phyloP scores from a whole-genome alignment of 2,888 invertebrate genomes.

The Abrostola triplasia region DNA sequence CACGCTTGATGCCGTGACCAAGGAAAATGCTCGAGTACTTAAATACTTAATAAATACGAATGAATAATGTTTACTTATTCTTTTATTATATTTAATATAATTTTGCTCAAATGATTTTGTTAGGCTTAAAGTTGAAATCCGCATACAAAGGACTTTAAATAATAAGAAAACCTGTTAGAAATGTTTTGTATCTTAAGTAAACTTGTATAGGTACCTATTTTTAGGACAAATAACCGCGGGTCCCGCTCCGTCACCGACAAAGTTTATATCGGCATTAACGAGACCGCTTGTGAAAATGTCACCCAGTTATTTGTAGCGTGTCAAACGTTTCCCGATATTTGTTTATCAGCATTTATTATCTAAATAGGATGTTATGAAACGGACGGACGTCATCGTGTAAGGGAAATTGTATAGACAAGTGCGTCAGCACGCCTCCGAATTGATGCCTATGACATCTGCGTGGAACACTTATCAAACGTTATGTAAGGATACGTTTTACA shows the following conservation, averaged over 20 bases:
- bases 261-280: conserved; percentile 56
- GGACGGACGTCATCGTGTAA: conserved; percentile 70
- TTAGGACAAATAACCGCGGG: conserved; percentile 22
- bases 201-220: conserved; percentile 19
- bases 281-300: conserved; percentile 64
- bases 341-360: conserved; percentile 76
- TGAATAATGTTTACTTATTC: no score
- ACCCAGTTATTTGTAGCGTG: conserved; percentile 61
- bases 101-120: background rate
- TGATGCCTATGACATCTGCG: conserved; percentile 58
- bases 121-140: background rate
- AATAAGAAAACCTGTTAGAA: background rate
- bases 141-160: background rate
- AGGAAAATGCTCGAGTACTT: no score
- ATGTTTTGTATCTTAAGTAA: conserved; percentile 16
- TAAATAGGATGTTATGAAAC: conserved; percentile 77
- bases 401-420: conserved; percentile 65
- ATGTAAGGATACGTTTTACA: conserved; percentile 44
- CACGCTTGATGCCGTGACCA: no score
- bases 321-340: conserved; percentile 64
- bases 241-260: conserved; percentile 53
- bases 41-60: no score
- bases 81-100: no score
- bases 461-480: conserved; percentile 40
- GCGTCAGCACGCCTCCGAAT: conserved; percentile 75